Percentiles rank a stretch among this genome's conserved stretches.
phyloP scores from a whole-genome alignment of 92 coral and sea anemone species.

The Palythoa heliodiscus region DNA sequence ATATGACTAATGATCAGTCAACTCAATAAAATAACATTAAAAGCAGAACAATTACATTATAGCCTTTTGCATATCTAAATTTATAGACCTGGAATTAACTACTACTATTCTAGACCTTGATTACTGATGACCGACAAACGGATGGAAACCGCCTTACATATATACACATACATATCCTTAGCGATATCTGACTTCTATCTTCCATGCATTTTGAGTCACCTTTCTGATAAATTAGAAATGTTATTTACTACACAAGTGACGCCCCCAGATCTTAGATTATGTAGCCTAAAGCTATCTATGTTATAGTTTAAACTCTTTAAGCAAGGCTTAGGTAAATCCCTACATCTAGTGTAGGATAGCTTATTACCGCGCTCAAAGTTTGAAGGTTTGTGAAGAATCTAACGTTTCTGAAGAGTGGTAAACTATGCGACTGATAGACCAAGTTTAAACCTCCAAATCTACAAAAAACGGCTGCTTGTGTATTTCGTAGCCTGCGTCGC shows the following conservation, averaged over 20 bases:
- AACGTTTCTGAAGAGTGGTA: slow-evolving; percentile 8
- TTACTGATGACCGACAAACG: too few species aligned
- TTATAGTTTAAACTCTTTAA: slow-evolving; percentile 34
- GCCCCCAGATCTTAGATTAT: slow-evolving; percentile 54
- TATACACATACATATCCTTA: background rate
- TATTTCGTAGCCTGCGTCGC: too few species aligned
- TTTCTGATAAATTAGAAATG: slow-evolving; percentile 29
- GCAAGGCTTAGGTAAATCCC: slow-evolving; percentile 38
- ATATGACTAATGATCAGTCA: too few species aligned
- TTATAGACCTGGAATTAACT: too few species aligned
- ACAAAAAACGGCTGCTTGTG: too few species aligned
- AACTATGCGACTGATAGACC: background rate
- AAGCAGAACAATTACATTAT: too few species aligned
- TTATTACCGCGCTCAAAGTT: background rate
- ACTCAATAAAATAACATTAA: too few species aligned
- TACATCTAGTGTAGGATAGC: slow-evolving; percentile 41
- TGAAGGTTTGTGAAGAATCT: background rate
- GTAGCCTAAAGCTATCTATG: slow-evolving; percentile 40
- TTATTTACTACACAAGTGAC: slow-evolving; percentile 46
- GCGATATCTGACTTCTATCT: slow-evolving; percentile 39
- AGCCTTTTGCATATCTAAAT: too few species aligned
- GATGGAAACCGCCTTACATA: too few species aligned
- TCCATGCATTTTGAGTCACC: slow-evolving; percentile 46
- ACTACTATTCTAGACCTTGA: too few species aligned
- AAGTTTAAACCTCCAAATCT: too few species aligned